Conservation (phyloP, 1,140 invertebrate genomes). For the Cydia splendana region DNA sequence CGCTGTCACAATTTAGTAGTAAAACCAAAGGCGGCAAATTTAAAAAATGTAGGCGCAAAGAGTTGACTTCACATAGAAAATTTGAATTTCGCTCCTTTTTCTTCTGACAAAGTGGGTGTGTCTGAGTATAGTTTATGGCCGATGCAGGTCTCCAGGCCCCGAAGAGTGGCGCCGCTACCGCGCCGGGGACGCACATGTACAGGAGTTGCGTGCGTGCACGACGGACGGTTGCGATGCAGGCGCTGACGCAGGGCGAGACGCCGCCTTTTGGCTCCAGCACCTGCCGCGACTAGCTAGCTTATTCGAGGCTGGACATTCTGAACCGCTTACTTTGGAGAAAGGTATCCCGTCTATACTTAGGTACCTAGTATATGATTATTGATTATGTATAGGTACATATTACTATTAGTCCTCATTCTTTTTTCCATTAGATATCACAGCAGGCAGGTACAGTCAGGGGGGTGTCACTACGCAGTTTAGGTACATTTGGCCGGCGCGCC, state of each 20-base stretch:
- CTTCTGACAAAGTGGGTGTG: too few species aligned
- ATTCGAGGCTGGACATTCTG: constrained; percentile 47
- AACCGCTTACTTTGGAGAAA: constrained; percentile 57
- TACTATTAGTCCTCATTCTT: too few species aligned
- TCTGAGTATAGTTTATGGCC: constrained; percentile 51
- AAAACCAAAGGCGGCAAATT: constrained; percentile 48
- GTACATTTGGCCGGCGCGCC: too few species aligned
- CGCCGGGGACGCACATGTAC: constrained; percentile 65
- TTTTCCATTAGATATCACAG: too few species aligned
- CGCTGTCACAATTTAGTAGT: too few species aligned
- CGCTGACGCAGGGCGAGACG: constrained; percentile 47
- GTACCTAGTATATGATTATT: too few species aligned
- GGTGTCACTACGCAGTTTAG: too few species aligned
- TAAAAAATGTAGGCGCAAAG: too few species aligned
- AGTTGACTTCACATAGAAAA: too few species aligned
- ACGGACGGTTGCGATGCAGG: constrained; percentile 27
- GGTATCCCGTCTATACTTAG: constrained; percentile 37
- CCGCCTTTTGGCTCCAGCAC: constrained; percentile 72
- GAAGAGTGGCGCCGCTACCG: constrained; percentile 82
- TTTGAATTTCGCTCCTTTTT: too few species aligned
- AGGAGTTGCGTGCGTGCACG: constrained; percentile 53
- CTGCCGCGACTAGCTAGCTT: constrained; percentile 61
- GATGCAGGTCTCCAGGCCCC: constrained; percentile 79
- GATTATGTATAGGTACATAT: too few species aligned
- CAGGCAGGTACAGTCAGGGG: too few species aligned